A percentile compares a stretch with the other conserved stretches of the same genome.
Conservation (phyloP, 2,113 vertebrate genomes). For the Ahaetulla prasina region DNA sequence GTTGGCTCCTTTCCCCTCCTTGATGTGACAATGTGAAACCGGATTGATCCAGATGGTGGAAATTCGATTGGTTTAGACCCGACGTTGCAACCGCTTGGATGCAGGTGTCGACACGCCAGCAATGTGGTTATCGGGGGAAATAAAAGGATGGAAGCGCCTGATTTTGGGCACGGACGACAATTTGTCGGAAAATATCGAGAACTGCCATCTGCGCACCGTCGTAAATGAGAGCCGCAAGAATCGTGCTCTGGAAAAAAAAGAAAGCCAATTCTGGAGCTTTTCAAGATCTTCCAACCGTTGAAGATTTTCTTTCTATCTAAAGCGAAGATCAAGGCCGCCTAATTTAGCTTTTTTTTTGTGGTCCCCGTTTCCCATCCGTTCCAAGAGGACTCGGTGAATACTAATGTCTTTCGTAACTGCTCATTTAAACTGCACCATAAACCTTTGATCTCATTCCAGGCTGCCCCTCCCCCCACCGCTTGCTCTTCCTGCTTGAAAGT, state of each 20-base stretch:
- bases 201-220: background rate
- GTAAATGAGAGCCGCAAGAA: background rate
- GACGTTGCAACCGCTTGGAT: background rate
- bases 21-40: background rate
- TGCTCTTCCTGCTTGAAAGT: background rate
- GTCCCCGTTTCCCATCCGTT: background rate
- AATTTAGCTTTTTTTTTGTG: background rate
- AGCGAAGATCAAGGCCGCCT: background rate
- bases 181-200: background rate
- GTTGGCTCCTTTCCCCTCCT: background rate
- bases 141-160: background rate
- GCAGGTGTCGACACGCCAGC: background rate
- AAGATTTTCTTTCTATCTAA: background rate
- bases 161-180: background rate
- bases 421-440: background rate
- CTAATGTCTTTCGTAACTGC: background rate
- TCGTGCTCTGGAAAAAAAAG: background rate
- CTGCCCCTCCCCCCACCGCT: background rate
- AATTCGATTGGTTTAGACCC: background rate
- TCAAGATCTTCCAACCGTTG: background rate
- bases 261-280: background rate
- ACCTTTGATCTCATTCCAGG: background rate
- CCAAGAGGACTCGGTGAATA: no score
- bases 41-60: background rate
- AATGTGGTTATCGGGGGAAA: background rate